Evolutionary conservation across 2,797 vertebrate genomes (phyloP).

Genomic region (Euthynnus affinis): DNA sequence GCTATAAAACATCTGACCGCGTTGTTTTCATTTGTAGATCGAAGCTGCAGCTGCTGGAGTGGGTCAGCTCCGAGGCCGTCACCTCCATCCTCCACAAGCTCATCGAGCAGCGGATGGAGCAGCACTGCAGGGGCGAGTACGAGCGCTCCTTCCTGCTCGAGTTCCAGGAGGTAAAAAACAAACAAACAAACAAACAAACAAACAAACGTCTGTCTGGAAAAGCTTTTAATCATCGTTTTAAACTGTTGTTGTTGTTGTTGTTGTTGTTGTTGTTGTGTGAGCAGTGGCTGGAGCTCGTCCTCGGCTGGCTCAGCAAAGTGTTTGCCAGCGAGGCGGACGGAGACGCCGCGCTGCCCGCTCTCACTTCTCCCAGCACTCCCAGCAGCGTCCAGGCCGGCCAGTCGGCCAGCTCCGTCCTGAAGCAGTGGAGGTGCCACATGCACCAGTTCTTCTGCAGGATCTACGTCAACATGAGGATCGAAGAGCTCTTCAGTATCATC

Average conservation of each 20-base stretch:
- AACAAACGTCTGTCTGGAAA: not conserved
- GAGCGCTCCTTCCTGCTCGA: constrained; percentile 94
- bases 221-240: not conserved
- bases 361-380: constrained; percentile 62
- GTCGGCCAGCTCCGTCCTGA: constrained; percentile 82
- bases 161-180: constrained; percentile 94
- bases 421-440: constrained; percentile 95
- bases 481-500: constrained; percentile 98
- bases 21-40: too few species aligned
- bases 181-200: too few species aligned
- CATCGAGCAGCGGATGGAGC: constrained; percentile 96
- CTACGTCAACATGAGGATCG: constrained; percentile 96
- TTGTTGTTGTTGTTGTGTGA: not conserved
- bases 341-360: constrained; percentile 15
- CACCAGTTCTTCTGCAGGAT: constrained; percentile 97
- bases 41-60: constrained; percentile 92
- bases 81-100: constrained; percentile 94
- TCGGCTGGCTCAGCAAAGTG: constrained; percentile 95
- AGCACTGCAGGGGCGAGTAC: constrained; percentile 93
- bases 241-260: too few species aligned
- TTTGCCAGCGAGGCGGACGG: constrained; percentile 87
- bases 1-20: too few species aligned
- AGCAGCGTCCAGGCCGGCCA: constrained; percentile 28
- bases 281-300: constrained; percentile 96
- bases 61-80: constrained; percentile 93